These are phyloP conservation scores for Loriculus beryllinus DNA, from an alignment of 2,797 vertebrate species.

Conservation along the genomic window DNA sequence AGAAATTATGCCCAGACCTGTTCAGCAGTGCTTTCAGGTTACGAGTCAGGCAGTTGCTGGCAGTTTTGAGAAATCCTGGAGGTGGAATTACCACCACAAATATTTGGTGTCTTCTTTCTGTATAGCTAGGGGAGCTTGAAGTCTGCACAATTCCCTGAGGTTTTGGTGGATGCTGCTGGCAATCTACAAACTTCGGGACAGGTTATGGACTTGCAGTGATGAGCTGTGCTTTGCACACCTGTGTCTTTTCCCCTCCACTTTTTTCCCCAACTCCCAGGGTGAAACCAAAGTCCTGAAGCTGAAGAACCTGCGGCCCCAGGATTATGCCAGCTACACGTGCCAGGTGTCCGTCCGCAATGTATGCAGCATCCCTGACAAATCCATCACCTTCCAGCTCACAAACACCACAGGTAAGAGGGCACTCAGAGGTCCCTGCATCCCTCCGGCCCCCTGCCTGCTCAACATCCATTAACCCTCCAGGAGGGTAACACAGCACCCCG, in stretches of 20 bases:
- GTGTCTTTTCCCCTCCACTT: background rate
- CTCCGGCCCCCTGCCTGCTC: fast-evolving
- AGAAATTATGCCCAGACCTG: background rate
- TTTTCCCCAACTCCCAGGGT: conserved; percentile 76
- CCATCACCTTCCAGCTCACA: conserved; percentile 92
- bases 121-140: background rate
- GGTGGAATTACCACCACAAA: background rate
- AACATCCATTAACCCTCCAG: background rate
- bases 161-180: background rate
- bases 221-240: background rate
- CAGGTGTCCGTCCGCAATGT: conserved; percentile 97
- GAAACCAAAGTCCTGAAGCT: conserved; percentile 98
- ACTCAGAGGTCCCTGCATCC: fast-evolving
- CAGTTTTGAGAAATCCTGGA: background rate
- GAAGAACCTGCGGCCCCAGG: conserved; percentile 93
- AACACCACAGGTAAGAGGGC: conserved; percentile 87
- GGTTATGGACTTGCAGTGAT: background rate
- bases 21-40: background rate
- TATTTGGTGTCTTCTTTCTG: background rate
- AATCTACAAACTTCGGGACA: background rate
- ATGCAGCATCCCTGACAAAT: conserved; percentile 92
- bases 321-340: conserved; percentile 95
- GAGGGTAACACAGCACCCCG: background rate
- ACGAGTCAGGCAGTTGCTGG: background rate
- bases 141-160: background rate